These are phyloP conservation scores for Chitala chitala DNA, from an alignment of 2,113 vertebrate genomes.

Conservation along the genomic window DNA sequence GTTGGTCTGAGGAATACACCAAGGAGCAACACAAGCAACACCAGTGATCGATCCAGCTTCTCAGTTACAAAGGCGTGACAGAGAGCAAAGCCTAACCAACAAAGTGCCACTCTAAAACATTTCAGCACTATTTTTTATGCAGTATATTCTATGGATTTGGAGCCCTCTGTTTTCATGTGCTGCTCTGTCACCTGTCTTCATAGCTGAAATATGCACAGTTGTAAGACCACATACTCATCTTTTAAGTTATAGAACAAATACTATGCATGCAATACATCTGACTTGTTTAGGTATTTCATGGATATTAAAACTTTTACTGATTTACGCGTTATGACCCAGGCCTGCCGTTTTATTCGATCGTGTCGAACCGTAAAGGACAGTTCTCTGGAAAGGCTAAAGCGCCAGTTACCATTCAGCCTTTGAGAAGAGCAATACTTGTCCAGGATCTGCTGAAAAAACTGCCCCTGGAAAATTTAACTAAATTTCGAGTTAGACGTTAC, in stretches of 20 bases:
- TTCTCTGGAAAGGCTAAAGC: neutral
- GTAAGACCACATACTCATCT: neutral
- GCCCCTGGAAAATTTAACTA: neutral
- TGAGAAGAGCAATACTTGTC: conserved; percentile 3
- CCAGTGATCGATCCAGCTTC: neutral
- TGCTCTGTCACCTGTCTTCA: conserved; percentile 36
- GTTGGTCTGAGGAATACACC: neutral
- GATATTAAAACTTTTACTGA: conserved; percentile 10
- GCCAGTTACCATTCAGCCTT: conserved; percentile 14
- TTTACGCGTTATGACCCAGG: neutral
- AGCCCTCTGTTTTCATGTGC: conserved; percentile 46
- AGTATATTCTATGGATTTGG: conserved; percentile 37
- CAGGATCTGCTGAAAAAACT: neutral
- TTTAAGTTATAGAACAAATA: conserved; percentile 18
- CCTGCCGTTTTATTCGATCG: neutral
- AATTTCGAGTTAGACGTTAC: conserved; percentile 1
- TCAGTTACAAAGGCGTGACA: conserved; percentile 7
- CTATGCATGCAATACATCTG: conserved; percentile 18
- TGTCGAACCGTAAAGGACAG: neutral
- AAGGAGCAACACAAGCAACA: conserved; percentile 6
- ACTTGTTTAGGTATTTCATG: conserved; percentile 14
- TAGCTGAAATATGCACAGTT: conserved; percentile 33
- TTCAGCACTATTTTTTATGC: conserved; percentile 40
- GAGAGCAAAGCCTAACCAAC: conserved; percentile 6
- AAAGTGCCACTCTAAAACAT: conserved; percentile 44